Evolutionary conservation across 2,888 invertebrate species (phyloP), one percentile per base, ranked within the genome.

Genomic region (Agrilus mali): DNA sequence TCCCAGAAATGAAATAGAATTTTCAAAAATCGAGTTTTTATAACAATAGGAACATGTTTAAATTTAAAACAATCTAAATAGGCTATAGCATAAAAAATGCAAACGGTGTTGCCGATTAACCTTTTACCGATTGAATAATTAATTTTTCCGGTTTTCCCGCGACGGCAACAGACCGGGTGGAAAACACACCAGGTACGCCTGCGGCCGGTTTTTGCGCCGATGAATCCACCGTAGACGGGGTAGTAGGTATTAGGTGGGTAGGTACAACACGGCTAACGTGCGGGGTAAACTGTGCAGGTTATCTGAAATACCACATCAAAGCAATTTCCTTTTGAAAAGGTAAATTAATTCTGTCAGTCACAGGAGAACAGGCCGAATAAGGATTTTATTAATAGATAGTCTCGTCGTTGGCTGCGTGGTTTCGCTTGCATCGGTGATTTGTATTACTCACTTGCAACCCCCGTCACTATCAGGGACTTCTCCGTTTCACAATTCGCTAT

Each of bases 271-370:
- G 10, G 27, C 27, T 27, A 27, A 27, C 27, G 10, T 27, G 27
- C 27, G 10, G 27, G 27, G 27, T 27, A 27, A 27, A 27, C 27
- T 27, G 27, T 27, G 5, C 27, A 27, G 27, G 27, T 27, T 27
- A 27, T 27, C 50, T 50, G 50, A 46, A 50, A 52, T 45, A 47
- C 51, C 54, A 55, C 55, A 57, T 55, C 57, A 57, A 55, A 55
- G 53, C 40, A 42, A 37, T 44, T 37, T 48, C 46, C 43, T 49
- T 47, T 47, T 49, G 47, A 51, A 53, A 54, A 55, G 54, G 53
- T 54, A 56, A 57, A 56, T 56, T 56, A 54, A 56, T 55, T 57
- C 57, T 55, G 57, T 55, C 56, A 56, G 56, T 51, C 48, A 55
- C 58, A 55, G 52, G 50, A 48, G 45, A 47, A 45, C 42, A 38